A percentile compares a stretch with the other conserved stretches of the same genome.
Conservation (phyloP, 2,888 invertebrate species). For the Horisme vitalbata region DNA sequence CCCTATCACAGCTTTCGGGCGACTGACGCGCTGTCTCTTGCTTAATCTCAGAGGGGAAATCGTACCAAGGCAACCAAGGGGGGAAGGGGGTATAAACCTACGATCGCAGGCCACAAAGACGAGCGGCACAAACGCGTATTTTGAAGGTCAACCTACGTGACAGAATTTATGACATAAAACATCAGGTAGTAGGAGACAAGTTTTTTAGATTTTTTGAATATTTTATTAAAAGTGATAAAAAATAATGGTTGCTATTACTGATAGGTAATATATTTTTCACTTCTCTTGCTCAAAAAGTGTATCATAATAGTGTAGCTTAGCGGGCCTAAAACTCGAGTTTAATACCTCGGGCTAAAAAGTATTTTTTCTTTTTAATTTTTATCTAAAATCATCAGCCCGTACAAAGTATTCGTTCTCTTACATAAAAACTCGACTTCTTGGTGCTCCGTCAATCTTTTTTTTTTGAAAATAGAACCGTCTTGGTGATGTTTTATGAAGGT, state of each 20-base stretch:
- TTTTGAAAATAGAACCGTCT: no score
- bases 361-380: no score
- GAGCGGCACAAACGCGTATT: background rate
- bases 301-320: no score
- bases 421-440: no score
- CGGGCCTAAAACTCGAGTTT: no score
- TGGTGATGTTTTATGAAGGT: no score
- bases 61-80: background rate
- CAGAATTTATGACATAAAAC: conserved; percentile 1
- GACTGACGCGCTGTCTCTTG: conserved; percentile 8
- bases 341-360: no score
- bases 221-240: background rate
- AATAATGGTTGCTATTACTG: background rate
- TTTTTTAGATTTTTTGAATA: background rate
- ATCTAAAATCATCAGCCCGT: no score
- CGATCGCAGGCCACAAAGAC: background rate
- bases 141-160: conserved; percentile 4
- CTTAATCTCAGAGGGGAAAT: conserved; percentile 1
- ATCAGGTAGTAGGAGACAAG: conserved; percentile 2
- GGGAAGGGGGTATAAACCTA: conserved; percentile 1
- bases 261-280: no score
- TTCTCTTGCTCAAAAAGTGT: no score
- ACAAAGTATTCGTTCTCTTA: no score
- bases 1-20: conserved; percentile 14
- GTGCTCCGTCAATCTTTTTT: no score